phyloP scores from a whole-genome alignment of 2,888 invertebrate genomes.

The Tricholauxania praeusta region DNA sequence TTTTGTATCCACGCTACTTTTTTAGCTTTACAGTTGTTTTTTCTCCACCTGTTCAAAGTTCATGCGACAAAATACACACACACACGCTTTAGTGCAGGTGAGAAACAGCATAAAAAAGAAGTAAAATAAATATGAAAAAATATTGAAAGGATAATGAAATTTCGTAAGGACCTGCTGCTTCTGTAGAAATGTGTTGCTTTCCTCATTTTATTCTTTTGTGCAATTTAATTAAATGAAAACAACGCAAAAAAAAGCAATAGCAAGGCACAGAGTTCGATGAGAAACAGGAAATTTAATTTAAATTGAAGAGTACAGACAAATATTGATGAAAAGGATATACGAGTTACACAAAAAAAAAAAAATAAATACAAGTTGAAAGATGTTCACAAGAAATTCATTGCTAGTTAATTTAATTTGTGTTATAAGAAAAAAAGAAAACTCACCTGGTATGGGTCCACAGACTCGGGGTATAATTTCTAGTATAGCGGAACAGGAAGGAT shows the following conservation, averaged over 20 bases:
- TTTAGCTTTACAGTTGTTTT: no score
- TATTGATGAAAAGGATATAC: background rate
- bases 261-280: background rate
- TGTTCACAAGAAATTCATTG: background rate
- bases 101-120: no score
- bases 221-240: conserved; percentile 8
- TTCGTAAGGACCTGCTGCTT: conserved; percentile 1
- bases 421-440: conserved; percentile 63
- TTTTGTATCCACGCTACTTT: no score
- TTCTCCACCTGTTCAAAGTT: no score
- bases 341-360: background rate
- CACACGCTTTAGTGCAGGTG: no score
- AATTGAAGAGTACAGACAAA: background rate
- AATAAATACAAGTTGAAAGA: background rate
- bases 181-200: background rate
- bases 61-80: no score
- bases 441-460: conserved; percentile 91
- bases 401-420: background rate
- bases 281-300: background rate
- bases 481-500: conserved; percentile 90
- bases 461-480: conserved; percentile 91
- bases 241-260: background rate
- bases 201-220: background rate
- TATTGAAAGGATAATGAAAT: conserved; percentile 9
- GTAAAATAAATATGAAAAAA: background rate